Base-by-base conservation (phyloP, 2,113 vertebrate species). In the Rhodinocichla rosea region DNA sequence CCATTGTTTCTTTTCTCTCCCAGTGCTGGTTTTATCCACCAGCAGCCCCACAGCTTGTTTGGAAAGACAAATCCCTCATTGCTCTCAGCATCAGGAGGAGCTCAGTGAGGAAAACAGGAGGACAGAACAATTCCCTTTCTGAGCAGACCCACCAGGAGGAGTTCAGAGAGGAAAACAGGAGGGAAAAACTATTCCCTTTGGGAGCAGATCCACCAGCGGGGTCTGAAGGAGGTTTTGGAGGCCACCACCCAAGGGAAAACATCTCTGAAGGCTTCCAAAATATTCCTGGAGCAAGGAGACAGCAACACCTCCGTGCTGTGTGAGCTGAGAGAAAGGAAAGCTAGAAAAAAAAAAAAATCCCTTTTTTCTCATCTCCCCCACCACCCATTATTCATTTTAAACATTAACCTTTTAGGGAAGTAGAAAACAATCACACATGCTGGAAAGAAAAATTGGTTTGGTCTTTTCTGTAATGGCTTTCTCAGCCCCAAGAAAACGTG, bases 331-430 rank as follows among this genome's bases (percentile, higher is more conserved):
- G 49, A 27, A 15, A 50, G 49, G 26, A 27, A 15, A 50, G 49
- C 49, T 6, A 14, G 49, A 15, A 50, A 50, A 4, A 42, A n/a
- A n/a, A n/a, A 55, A 42, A 37, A 28, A 59, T 40, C 32, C 32
- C 53, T 39, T 79, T 18, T 39, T 87, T 57, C 74, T 69, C 22
- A 37, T 85, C 74, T 62, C 71, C 50, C n/a, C 62, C 28, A 5
- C 74, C 33, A 20, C 26, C 55, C 75, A 92, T 90, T 93, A 90
- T 76, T 93, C 94, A 94, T 91, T 92, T 92, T 74, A 90, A 91
- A 53, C 92, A 92, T 94, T 94, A 94, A 93, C 94, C 94, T 97
- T 97, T 93, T 95, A 94, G 86, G 55, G 80, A 94, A 89, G 68
- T 42, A 93, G 83, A 95, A 95, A 95, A 95, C 90, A 94, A 82